phyloP scores from a whole-genome alignment of 2,888 invertebrate species.

The Acrocyrtus sp. region DNA sequence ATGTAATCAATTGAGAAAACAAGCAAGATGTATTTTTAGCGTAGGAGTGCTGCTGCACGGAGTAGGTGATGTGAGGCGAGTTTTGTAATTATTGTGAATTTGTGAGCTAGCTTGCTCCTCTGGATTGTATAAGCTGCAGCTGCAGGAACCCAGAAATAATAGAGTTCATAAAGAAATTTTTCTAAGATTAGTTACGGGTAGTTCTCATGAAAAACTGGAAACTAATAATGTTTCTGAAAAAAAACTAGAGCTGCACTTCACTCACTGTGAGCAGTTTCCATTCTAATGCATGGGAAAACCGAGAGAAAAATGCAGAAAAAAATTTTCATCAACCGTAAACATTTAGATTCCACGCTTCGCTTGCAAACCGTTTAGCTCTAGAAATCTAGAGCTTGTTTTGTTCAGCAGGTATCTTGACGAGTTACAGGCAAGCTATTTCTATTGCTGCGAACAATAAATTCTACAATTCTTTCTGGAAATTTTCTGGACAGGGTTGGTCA shows the following conservation, averaged over 20 bases:
- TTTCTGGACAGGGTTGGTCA: no score
- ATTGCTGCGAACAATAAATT: not conserved
- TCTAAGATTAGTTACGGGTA: constrained; percentile 45
- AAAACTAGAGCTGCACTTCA: not conserved
- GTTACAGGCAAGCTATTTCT: not conserved
- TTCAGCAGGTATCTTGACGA: not conserved
- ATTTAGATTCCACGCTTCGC: no score
- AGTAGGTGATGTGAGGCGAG: no score
- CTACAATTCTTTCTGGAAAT: no score
- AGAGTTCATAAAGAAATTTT: constrained; percentile 4
- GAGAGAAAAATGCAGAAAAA: constrained; percentile 6
- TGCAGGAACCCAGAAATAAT: not conserved
- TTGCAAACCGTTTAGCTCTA: not conserved
- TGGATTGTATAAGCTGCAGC: not conserved
- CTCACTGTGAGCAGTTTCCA: not conserved
- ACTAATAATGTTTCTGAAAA: constrained; percentile 8
- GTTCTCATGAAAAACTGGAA: constrained; percentile 30
- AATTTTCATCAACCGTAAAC: no score
- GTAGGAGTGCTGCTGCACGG: not conserved
- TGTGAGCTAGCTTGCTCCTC: not conserved
- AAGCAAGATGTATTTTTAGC: not conserved
- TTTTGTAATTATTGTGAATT: not conserved
- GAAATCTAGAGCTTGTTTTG: not conserved
- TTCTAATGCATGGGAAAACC: not conserved
- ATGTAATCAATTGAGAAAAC: not conserved